These are phyloP conservation scores for Atherix ibis DNA, from an alignment of 2,888 invertebrate species.

Conservation along the genomic window DNA sequence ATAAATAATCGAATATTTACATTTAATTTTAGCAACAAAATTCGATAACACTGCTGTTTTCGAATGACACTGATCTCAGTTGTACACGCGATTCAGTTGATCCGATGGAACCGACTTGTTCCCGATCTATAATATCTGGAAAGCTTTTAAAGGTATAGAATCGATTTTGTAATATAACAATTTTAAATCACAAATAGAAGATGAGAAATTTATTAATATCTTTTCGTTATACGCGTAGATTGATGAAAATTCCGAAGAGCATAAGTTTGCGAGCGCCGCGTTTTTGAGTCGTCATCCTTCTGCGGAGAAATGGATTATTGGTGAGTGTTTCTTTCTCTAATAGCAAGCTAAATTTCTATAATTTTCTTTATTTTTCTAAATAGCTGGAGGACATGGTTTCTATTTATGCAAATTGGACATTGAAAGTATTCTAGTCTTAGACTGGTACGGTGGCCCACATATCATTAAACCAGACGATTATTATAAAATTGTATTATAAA, in stretches of 20 bases:
- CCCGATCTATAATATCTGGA: conserved; percentile 10
- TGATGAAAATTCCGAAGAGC: conserved; percentile 5
- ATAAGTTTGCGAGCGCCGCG: conserved; percentile 7
- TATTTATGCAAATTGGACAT: conserved; percentile 58
- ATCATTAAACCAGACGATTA: conserved; percentile 1
- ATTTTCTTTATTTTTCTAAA: neutral
- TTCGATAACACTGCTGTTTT: conserved; percentile 9
- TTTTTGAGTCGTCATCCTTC: conserved; percentile 12
- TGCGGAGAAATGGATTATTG: conserved; percentile 5
- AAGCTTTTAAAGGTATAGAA: neutral
- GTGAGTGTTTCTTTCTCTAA: neutral
- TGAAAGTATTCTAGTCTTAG: conserved; percentile 49
- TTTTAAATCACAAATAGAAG: too few relatives aligned
- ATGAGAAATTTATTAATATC: too few relatives aligned
- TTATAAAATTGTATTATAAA: neutral
- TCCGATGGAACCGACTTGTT: conserved; percentile 14
- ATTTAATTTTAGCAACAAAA: conserved; percentile 6
- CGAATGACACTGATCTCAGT: conserved; percentile 9
- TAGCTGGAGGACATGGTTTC: conserved; percentile 49
- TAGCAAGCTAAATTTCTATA: conserved; percentile 3
- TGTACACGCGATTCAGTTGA: conserved; percentile 9
- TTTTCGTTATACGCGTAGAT: too few relatives aligned
- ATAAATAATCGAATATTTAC: too few relatives aligned
- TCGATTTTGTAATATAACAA: neutral
- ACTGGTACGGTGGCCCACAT: conserved; percentile 55